phyloP scores from a whole-genome alignment of 2,888 invertebrate species.

The Arctia plantaginis region DNA sequence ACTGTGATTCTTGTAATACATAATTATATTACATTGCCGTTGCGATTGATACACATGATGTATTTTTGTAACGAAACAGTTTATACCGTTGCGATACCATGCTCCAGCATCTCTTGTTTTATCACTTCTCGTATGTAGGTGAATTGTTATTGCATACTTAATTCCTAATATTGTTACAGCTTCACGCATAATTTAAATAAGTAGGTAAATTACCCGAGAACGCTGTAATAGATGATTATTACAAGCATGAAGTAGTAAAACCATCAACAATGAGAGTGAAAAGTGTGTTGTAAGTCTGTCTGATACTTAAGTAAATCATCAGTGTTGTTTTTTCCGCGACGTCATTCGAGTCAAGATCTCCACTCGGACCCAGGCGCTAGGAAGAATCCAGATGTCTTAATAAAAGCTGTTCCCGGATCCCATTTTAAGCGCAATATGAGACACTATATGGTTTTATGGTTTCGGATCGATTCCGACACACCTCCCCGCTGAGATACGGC shows the following conservation, averaged over 20 bases:
- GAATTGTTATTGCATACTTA: slow-evolving; percentile 52
- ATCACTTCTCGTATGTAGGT: slow-evolving; percentile 45
- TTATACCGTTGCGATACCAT: slow-evolving; percentile 16
- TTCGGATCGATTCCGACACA: too few species aligned
- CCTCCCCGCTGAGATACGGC: too few species aligned
- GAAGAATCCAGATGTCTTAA: too few species aligned
- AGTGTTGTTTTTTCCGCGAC: neutral
- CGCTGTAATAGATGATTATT: slow-evolving; percentile 35
- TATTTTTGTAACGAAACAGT: slow-evolving; percentile 9
- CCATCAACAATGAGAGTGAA: slow-evolving; percentile 3
- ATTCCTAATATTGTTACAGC: slow-evolving; percentile 39
- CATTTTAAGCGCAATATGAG: too few species aligned
- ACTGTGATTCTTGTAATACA: neutral
- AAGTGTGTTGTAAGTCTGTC: slow-evolving; percentile 11
- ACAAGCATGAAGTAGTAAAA: slow-evolving; percentile 15
- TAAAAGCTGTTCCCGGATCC: too few species aligned
- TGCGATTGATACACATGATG: neutral
- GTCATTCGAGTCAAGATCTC: too few species aligned
- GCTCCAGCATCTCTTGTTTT: slow-evolving; percentile 38
- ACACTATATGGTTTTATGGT: too few species aligned
- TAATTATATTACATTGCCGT: neutral
- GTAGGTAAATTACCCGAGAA: slow-evolving; percentile 40
- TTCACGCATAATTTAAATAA: slow-evolving; percentile 49
- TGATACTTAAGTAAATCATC: neutral
- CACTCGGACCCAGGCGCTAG: too few species aligned